Evolutionary conservation across 1,140 invertebrate genomes (phyloP), one percentile per base, ranked within the genome.

Genomic region (Plodia interpunctella): DNA sequence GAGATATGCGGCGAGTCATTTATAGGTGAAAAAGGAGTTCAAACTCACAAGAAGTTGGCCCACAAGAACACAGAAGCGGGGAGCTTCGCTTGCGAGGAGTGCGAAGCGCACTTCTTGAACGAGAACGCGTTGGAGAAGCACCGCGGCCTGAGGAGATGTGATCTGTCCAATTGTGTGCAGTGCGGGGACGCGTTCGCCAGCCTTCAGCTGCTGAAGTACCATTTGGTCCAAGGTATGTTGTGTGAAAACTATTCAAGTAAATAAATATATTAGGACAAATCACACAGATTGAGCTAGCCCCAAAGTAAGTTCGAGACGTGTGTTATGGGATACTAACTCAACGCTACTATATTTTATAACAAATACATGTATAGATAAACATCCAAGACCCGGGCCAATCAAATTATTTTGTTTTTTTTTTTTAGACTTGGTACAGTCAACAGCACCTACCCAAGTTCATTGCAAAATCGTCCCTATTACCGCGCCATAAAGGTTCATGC

Each of bases 1-100:
- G 51, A 53, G 20, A 25, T 21, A 13, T 53, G 51, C n/a, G 51
- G 51, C 2, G 51, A 53, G 17, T 53, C 51, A 0, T 53, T 53
- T 21, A 53, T 53, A 8, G 51, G 51, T 0, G 51, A 53, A 9
- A 21, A n/a, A 13, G 51, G 51, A n/a, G 13, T 53, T 15, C 19
- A 25, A 8, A 25, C 20, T 1, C 51, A 53, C 5, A 53, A 53
- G 51, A 20, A 21, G 2, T 5, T 25, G 19, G 21, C 38, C 15
- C 32, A 57, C 13, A 49, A 20, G 19, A n/a, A 53, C 11, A n/a
- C 25, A 10, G 51, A 53, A 11, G 19, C 51, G 11, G 13, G 10
- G 0, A 51, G 11, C 4, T 53, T 21, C n/a, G 51, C 25, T 4
- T 53, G 51, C n/a, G 51, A 0, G 0, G 21, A 53, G 2, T 53